Evolutionary conservation across 2,888 invertebrate species (phyloP), one percentile per base, ranked within the genome.

Genomic region (Stegana nigrithorax): DNA sequence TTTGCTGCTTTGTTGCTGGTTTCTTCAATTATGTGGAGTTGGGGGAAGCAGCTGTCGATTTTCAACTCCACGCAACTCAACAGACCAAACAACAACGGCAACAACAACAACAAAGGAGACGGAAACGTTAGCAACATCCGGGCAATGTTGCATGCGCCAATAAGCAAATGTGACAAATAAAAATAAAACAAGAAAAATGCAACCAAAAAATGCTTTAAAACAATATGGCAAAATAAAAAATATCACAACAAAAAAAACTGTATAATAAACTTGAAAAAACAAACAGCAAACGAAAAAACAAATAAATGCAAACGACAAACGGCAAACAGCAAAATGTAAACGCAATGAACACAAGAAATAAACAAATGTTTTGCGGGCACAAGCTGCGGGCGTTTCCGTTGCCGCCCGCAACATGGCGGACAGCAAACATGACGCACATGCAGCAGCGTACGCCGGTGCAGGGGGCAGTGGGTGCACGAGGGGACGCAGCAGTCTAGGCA

Each of bases 241-340:
- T 8, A 6, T 29, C 12, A 29, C 19, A 17, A 53, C 19, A 51
- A 51, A 50, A 51, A 29, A 45, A 53, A 45, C 26, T 36, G 25
- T 26, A 26, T 7, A 25, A 36, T 17, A 23, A 53, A 50, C 21
- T 32, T 8, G 27, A 14, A 27, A 62, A 51, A 39, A 32, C 47
- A 45, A 45, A 26, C n/a, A 21, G 8, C 47, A 61, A 62, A 8
- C 12, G 5, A 39, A 17, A n/a, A 45, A 59, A 51, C 39, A 44
- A 62, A 27, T 36, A 32, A 66, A 64, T 73, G 70, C 64, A 68
- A 67, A 78, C 71, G 78, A 75, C 69, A 68, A 75, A 77, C 73
- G 78, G 68, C 68, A 73, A 77, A 68, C 68, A 72, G 66, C 63
- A 68, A 67, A 78, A 62, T 39, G 50, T 65, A 21, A 25, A 58